Conservation (phyloP, 2,113 vertebrate genomes). For the Epinephelus fuscoguttatus region DNA sequence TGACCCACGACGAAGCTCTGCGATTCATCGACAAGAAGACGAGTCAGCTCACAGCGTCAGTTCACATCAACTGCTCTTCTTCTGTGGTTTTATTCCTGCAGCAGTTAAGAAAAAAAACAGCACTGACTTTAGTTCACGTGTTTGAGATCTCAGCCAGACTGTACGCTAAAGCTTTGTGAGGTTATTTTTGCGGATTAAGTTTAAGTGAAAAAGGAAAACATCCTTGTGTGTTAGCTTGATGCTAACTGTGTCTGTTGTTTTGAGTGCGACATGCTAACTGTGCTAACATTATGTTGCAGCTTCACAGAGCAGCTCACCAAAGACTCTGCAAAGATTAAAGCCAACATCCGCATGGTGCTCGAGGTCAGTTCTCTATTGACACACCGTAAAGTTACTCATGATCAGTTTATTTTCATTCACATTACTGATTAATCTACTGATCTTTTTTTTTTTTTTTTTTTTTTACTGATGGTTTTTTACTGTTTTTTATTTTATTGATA, state of each 20-base stretch:
- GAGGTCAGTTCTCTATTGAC: constrained; percentile 82
- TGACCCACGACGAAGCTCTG: constrained; percentile 89
- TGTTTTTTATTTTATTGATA: not conserved
- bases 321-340: constrained; percentile 92
- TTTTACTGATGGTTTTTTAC: not conserved
- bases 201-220: not conserved
- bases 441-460: no score
- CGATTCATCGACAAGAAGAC: constrained; percentile 91
- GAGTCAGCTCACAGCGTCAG: constrained; percentile 89
- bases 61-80: not conserved
- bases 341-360: constrained; percentile 91
- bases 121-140: not conserved
- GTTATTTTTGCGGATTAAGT: not conserved
- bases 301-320: constrained; percentile 88
- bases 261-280: constrained; percentile 21
- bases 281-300: constrained; percentile 75
- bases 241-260: constrained; percentile 1
- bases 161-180: not conserved
- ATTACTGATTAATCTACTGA: not conserved
- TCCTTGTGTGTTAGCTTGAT: constrained; percentile 27
- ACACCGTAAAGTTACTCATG: no score
- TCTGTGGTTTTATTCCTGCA: not conserved
- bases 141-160: not conserved
- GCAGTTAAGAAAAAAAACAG: no score
- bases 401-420: no score